Evolutionary conservation across 2,113 vertebrate genomes (phyloP), one percentile per base, ranked within the genome.

Genomic region (Sander vitreus): DNA sequence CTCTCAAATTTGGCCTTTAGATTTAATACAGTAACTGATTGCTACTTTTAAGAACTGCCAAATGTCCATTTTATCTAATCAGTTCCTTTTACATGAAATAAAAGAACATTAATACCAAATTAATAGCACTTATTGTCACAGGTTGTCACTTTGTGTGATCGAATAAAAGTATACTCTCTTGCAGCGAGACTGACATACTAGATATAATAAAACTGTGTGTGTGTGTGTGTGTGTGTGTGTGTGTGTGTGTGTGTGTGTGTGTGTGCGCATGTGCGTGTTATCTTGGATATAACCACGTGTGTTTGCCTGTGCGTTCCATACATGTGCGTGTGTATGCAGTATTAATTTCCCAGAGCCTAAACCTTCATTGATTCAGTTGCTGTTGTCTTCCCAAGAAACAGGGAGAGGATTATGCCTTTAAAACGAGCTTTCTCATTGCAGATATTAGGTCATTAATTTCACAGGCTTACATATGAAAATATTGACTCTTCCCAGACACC

Each of bases 401-500:
- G 83, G 57, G 71, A 45, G 83, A 85, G 93, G 90, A 93, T 93
- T 95, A 95, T 91, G 91, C 78, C 88, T 90, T 93, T 93, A 95
- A 94, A 94, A 93, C 59, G 76, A 92, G 90, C 91, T 90, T 93
- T 92, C 91, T 94, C 91, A 91, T 92, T 90, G 91, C 87, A 93
- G 93, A 93, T 93, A 94, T 94, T 91, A 93, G 92, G 90, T 93
- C 93, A 94, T 95, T 95, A 90, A 95, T 95, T 94, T 94, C 90
- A 93, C 86, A 92, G 92, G 87, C 92, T 94, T 94, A 95, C 93
- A 94, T 93, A 92, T 94, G 92, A 94, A 95, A 95, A 92, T 94
- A 95, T 95, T 91, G 95, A 95, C 92, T 89, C 93, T 94, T 95
- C 94, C 92, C 94, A 95, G 90, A 92, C 88, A 89, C 84, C 83